Evolutionary conservation across 2,113 vertebrate species (phyloP).

Genomic region (Megalops atlanticus): DNA sequence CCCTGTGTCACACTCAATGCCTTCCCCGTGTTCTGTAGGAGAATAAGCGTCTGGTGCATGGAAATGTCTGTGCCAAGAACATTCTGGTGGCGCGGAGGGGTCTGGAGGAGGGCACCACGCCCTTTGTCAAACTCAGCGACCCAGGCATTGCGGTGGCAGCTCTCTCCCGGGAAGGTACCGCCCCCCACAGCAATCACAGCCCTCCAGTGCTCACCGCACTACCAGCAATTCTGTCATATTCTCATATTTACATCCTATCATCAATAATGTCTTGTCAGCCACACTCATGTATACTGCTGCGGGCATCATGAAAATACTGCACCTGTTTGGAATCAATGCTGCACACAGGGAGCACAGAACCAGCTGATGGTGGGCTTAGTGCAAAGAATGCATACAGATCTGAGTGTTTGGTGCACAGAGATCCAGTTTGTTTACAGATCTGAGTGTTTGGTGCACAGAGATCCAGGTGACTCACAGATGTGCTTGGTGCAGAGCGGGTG

Average conservation of each 20-base stretch:
- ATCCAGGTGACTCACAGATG: no score
- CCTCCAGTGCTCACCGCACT: not conserved
- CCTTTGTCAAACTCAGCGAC: slow-evolving; percentile 91
- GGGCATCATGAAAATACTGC: not conserved
- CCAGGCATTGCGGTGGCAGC: slow-evolving; percentile 79
- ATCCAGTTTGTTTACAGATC: not conserved
- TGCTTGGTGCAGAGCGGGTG: slow-evolving; percentile 73
- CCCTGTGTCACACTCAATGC: not conserved
- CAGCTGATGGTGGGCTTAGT: no score
- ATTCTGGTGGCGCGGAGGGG: slow-evolving; percentile 83
- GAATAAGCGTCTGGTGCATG: slow-evolving; percentile 82
- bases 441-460: not conserved
- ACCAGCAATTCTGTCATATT: no score
- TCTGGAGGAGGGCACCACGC: slow-evolving; percentile 69
- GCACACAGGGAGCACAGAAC: no score
- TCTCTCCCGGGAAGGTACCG: slow-evolving; percentile 82
- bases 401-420: not conserved
- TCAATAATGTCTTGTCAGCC: no score
- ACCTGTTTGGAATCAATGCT: not conserved
- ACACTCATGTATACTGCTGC: no score
- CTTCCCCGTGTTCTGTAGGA: slow-evolving; percentile 69
- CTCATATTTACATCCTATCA: no score
- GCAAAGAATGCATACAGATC: not conserved
- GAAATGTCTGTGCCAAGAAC: slow-evolving; percentile 92
- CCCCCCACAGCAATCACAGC: not conserved